phyloP scores from a whole-genome alignment of 2,888 invertebrate species.

The Drosophila rellima region DNA sequence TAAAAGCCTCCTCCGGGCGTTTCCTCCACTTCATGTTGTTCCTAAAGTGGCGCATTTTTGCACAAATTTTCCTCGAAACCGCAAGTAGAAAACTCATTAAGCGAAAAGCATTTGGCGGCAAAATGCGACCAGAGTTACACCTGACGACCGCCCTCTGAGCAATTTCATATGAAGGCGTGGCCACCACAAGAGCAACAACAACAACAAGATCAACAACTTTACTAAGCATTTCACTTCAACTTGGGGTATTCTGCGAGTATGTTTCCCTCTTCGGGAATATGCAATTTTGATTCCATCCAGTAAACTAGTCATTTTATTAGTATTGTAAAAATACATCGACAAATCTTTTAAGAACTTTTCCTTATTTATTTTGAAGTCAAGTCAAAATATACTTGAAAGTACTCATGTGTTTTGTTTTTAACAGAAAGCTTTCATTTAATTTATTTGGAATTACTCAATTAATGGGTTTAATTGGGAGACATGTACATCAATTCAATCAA shows the following conservation, averaged over 20 bases:
- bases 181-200: slow-evolving; percentile 28
- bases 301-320: background rate
- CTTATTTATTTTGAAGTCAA: no score
- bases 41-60: slow-evolving; percentile 80
- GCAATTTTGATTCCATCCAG: background rate
- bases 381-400: no score
- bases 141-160: slow-evolving; percentile 22
- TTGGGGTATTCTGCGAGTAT: background rate
- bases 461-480: no score
- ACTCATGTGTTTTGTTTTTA: no score
- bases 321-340: no score
- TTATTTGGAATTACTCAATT: no score
- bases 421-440: no score
- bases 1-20: slow-evolving; percentile 52
- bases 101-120: slow-evolving; percentile 76
- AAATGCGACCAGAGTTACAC: slow-evolving; percentile 48
- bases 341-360: no score
- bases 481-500: no score
- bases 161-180: slow-evolving; percentile 40
- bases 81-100: slow-evolving; percentile 81
- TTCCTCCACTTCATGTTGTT: slow-evolving; percentile 63
- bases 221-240: slow-evolving; percentile 5
- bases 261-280: background rate
- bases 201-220: slow-evolving; percentile 30
- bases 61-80: slow-evolving; percentile 75